Base-by-base conservation (phyloP, 2,113 vertebrate genomes). In the Aphyosemion australe region DNA sequence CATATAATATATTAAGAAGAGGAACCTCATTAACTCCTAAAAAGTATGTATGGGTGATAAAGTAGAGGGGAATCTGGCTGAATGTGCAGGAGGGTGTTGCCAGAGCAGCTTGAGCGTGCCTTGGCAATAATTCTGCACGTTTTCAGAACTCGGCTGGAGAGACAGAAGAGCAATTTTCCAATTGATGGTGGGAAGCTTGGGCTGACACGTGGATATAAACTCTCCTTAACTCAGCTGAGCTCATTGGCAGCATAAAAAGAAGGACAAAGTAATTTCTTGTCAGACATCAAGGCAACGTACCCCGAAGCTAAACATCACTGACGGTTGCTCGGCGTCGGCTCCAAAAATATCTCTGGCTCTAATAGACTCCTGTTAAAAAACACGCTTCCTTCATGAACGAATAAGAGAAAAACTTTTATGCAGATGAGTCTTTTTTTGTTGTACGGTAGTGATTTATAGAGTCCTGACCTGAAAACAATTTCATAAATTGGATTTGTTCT, bases 121-220 rank as follows among this genome's bases (percentile, higher is more conserved):
- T 59, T 59, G 21, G 42, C 15, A 12, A 3, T 4, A 5, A 18
- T 46, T 58, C 19, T 45, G 21, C 10, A 60, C 12, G 42, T 60
- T 60, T 42, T 41, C 42, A 10, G 56, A 12, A 32, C 43, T 60
- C 57, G n/a, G 42, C 42, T 31, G 57, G 42, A 60, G 42, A 43
- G 20, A 58, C 16, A 39, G 13, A 42, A 8, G 12, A 21, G n/a
- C 41, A 45, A 19, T 26, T 15, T 42, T 57, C 37, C 39, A 43
- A 45, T 18, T 39, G 32, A 39, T 39, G 34, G 34, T n/a, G 5
- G 34, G 4, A 16, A 52, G 21, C n/a, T 31, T 2, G 2, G 16
- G 9, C n/a, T 19, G n/a, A 41, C 34, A 34, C 16, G 51, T 34
- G 31, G 51, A 34, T 11, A 41, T 13, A 39, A 14, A 19, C 34